These are phyloP conservation scores for Caranx ignobilis DNA, from an alignment of 2,113 vertebrate species.

Conservation along the genomic window DNA sequence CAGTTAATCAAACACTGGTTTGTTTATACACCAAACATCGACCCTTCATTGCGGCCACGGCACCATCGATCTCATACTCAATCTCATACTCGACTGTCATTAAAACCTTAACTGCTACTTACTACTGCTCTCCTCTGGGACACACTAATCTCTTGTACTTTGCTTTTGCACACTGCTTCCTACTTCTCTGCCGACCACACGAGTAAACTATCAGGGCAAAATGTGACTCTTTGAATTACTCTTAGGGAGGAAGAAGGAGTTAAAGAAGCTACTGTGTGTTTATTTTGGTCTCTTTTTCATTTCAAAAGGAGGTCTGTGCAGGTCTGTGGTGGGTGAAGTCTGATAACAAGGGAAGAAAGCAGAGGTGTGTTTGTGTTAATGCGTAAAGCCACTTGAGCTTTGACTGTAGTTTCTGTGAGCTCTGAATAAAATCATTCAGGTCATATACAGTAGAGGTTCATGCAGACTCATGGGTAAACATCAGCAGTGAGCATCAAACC, in stretches of 20 bases:
- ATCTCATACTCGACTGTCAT: constrained; percentile 51
- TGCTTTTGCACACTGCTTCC: constrained; percentile 27
- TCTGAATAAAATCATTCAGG: constrained; percentile 17
- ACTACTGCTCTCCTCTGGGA: constrained; percentile 9
- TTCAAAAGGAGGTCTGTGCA: constrained; percentile 1
- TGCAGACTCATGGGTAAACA: constrained; percentile 4
- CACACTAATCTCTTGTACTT: constrained; percentile 18
- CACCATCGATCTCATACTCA: constrained; percentile 27
- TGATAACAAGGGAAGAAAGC: constrained; percentile 37
- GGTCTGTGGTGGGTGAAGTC: constrained; percentile 15
- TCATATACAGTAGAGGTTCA: constrained; percentile 13
- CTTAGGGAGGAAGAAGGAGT: constrained; percentile 46
- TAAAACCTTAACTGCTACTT: constrained; percentile 4
- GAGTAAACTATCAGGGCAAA: constrained; percentile 18
- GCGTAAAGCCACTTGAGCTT: constrained; percentile 13
- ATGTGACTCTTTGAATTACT: constrained; percentile 60
- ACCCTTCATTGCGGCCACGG: constrained; percentile 4
- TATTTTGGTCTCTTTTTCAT: constrained; percentile 51
- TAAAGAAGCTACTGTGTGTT: constrained; percentile 67
- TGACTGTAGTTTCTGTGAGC: constrained; percentile 2
- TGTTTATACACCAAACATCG: constrained; percentile 72
- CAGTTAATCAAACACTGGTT: constrained; percentile 69
- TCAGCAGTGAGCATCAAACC: background rate
- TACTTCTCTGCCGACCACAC: constrained; percentile 2
- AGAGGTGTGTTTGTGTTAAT: constrained; percentile 33